These are phyloP conservation scores for Drosophila tsacasi DNA, from an alignment of 1,140 invertebrate genomes.

Conservation along the genomic window DNA sequence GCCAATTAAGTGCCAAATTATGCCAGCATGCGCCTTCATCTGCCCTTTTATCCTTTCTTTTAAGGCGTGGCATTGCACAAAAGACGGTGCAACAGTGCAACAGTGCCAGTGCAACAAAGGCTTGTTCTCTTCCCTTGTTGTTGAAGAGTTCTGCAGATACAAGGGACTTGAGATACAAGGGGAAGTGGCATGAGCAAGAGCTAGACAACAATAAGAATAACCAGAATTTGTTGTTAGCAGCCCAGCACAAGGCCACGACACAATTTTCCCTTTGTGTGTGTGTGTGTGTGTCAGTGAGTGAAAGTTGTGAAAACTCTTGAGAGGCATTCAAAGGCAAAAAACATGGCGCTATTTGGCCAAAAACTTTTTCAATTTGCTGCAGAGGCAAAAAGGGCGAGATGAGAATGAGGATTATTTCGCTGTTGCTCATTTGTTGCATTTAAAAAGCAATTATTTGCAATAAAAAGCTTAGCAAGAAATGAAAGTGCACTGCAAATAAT, in stretches of 20 bases:
- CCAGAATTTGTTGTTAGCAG: slow-evolving; percentile 37
- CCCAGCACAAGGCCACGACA: slow-evolving; percentile 68
- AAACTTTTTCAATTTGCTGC: slow-evolving; percentile 77
- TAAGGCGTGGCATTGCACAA: slow-evolving; percentile 21
- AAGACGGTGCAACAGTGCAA: slow-evolving; percentile 23
- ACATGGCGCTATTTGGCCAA: slow-evolving; percentile 38
- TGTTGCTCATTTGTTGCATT: slow-evolving; percentile 60
- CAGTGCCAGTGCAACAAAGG: slow-evolving; percentile 32
- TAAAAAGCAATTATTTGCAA: slow-evolving; percentile 70
- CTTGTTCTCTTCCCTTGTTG: slow-evolving; percentile 1
- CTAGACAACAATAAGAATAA: slow-evolving; percentile 27
- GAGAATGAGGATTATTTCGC: neutral
- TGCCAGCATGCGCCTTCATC: slow-evolving; percentile 31
- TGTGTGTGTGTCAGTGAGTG: slow-evolving; percentile 18
- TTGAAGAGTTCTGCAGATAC: slow-evolving; percentile 36
- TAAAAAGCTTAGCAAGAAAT: slow-evolving; percentile 13
- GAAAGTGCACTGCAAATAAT: neutral
- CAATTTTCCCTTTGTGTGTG: slow-evolving; percentile 39
- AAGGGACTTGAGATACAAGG: neutral
- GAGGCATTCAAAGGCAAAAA: slow-evolving; percentile 44
- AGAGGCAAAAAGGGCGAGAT: neutral
- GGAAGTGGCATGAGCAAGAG: neutral
- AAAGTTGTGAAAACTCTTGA: slow-evolving; percentile 55
- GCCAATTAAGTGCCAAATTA: slow-evolving; percentile 81
- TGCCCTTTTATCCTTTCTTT: neutral